Evolutionary conservation across 2,888 invertebrate species (phyloP).

Genomic region (Eueremaeus valkanovi): DNA sequence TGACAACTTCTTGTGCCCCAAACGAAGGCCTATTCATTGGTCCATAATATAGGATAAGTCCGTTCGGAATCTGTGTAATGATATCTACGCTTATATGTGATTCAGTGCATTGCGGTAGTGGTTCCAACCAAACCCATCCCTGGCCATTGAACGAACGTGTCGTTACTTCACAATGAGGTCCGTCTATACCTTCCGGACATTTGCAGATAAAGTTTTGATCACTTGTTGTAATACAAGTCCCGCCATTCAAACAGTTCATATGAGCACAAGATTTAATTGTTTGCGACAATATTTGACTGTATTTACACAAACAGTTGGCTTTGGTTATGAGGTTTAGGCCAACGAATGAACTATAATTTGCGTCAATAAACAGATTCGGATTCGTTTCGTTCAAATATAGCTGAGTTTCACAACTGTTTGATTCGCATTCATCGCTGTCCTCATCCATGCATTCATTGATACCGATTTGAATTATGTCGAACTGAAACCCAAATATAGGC

Average conservation of each 20-base stretch:
- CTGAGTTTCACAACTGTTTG: conserved; percentile 71
- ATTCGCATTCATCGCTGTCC: conserved; percentile 62
- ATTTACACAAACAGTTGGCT: conserved; percentile 67
- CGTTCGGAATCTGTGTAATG: conserved; percentile 69
- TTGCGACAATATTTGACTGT: conserved; percentile 1
- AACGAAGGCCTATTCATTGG: conserved; percentile 56
- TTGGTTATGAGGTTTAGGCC: conserved; percentile 72
- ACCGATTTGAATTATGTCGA: conserved; percentile 77
- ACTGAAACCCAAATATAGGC: conserved; percentile 56
- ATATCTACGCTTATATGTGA: conserved; percentile 77
- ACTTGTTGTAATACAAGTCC: conserved; percentile 73
- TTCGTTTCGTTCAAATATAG: conserved; percentile 65
- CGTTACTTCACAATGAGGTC: conserved; percentile 84
- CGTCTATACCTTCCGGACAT: conserved; percentile 72
- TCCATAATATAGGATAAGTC: conserved; percentile 85
- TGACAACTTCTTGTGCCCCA: conserved; percentile 37
- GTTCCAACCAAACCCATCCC: conserved; percentile 87
- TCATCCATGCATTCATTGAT: conserved; percentile 86
- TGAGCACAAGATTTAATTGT: not conserved
- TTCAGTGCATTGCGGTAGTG: conserved; percentile 78
- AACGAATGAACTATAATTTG: conserved; percentile 88
- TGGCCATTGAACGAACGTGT: conserved; percentile 79
- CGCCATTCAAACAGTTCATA: conserved; percentile 78
- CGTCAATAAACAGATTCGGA: conserved; percentile 69
- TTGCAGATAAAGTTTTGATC: conserved; percentile 49